A percentile compares a stretch with the other conserved stretches of the same genome.
Conservation (phyloP, 2,797 vertebrate species). For the Discoglossus pictus region DNA sequence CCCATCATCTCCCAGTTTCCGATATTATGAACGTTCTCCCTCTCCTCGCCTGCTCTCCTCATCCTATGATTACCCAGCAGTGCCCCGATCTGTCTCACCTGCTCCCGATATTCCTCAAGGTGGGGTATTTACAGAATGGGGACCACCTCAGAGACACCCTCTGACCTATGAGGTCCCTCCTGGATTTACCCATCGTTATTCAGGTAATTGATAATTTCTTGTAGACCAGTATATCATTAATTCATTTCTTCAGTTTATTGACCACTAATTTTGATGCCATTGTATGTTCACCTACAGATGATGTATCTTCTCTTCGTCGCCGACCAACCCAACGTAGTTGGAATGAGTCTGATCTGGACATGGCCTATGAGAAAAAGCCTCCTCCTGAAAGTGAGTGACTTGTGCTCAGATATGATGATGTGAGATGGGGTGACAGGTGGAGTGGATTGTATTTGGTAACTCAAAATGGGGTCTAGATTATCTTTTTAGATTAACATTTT, state of each 20-base stretch:
- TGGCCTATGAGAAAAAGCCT: conserved; percentile 79
- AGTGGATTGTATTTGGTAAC: too few species aligned
- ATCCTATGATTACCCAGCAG: conserved; percentile 20
- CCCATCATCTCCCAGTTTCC: conserved; percentile 24
- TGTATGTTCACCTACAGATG: conserved; percentile 72
- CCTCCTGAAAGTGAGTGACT: conserved; percentile 77
- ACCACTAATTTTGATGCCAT: too few species aligned
- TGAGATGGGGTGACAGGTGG: too few species aligned
- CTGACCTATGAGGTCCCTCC: conserved; percentile 3
- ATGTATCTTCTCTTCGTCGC: conserved; percentile 66
- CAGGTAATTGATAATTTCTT: not conserved
- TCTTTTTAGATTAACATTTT: too few species aligned
- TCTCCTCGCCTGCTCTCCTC: conserved; percentile 18
- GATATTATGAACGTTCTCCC: conserved; percentile 16
- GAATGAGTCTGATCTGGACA: conserved; percentile 88
- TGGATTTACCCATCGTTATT: not conserved
- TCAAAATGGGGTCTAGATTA: too few species aligned
- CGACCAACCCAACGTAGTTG: conserved; percentile 71
- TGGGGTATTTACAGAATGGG: conserved; percentile 20
- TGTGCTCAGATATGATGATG: fast-evolving
- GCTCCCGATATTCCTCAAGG: not conserved
- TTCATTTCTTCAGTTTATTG: not conserved
- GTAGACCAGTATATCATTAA: not conserved
- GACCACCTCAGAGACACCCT: not conserved
- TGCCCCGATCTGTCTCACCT: not conserved